Percentiles rank a stretch among this genome's conserved stretches.
phyloP scores from a whole-genome alignment of 2,113 vertebrate species.

The Microtus oregoni region DNA sequence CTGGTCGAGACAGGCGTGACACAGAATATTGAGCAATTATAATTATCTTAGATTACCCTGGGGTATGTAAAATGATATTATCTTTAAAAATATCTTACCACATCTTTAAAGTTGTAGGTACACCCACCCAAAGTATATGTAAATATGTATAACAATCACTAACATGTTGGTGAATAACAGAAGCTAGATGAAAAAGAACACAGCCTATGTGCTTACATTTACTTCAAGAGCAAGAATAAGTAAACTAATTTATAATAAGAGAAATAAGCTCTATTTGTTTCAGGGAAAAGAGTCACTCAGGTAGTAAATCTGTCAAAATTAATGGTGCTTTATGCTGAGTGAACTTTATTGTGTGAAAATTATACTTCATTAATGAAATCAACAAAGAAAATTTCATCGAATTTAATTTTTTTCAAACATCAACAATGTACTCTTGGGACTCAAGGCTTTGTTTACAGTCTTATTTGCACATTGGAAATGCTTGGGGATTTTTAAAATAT shows the following conservation, averaged over 20 bases:
- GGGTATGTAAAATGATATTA: neutral
- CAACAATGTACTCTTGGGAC: neutral
- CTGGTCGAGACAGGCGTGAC: no score
- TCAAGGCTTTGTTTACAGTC: neutral
- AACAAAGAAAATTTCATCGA: neutral
- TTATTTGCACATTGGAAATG: neutral
- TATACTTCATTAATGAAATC: neutral
- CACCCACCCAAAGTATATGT: neutral
- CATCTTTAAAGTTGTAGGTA: constrained; percentile 13
- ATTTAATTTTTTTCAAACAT: constrained; percentile 13
- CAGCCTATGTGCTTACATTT: neutral
- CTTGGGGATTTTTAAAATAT: neutral
- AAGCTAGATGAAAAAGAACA: neutral
- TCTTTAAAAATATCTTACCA: neutral
- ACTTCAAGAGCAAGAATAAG: neutral
- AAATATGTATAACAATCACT: neutral
- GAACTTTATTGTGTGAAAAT: neutral
- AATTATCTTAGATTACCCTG: neutral
- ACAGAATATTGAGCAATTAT: neutral
- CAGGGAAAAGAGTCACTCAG: neutral
- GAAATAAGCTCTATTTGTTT: constrained; percentile 5
- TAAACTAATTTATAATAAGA: constrained; percentile 4
- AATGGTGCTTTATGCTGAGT: neutral
- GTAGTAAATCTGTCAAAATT: constrained; percentile 49
- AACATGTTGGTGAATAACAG: neutral